These are phyloP conservation scores for Hirtodrosophila confusa DNA, from an alignment of 2,888 invertebrate genomes.

Conservation along the genomic window DNA sequence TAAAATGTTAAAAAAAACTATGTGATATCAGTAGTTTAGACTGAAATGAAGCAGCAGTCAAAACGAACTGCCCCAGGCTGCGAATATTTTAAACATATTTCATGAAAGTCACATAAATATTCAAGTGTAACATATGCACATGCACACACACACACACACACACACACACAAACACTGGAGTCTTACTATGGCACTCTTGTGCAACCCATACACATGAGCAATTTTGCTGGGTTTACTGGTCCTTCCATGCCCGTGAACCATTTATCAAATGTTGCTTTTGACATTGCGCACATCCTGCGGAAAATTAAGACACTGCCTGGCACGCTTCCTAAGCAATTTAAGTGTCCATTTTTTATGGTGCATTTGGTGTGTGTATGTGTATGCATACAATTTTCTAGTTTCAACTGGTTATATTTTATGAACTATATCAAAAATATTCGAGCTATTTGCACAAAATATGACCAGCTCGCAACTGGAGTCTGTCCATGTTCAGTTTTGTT, in stretches of 20 bases:
- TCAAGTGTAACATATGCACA: slow-evolving; percentile 50
- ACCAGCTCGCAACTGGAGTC: background rate
- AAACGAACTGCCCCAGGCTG: slow-evolving; percentile 12
- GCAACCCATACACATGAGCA: background rate
- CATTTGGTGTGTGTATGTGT: slow-evolving; percentile 12
- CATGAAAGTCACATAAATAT: slow-evolving; percentile 66
- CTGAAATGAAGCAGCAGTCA: background rate
- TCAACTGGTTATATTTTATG: slow-evolving; percentile 32
- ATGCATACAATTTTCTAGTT: slow-evolving; percentile 13
- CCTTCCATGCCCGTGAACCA: slow-evolving; percentile 48
- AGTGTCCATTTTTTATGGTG: slow-evolving; percentile 62
- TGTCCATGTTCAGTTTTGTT: slow-evolving; percentile 3
- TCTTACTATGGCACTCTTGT: too few relatives aligned
- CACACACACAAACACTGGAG: slow-evolving; percentile 1
- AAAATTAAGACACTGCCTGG: slow-evolving; percentile 76
- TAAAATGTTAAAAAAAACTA: too few relatives aligned
- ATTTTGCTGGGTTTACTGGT: slow-evolving; percentile 40
- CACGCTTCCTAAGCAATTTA: slow-evolving; percentile 73
- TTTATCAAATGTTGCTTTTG: slow-evolving; percentile 75
- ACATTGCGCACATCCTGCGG: slow-evolving; percentile 76
- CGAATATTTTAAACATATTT: slow-evolving; percentile 40
- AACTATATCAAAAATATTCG: slow-evolving; percentile 7
- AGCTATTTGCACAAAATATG: too few relatives aligned
- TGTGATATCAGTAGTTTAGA: background rate
- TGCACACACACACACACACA: slow-evolving; percentile 16